Conservation (phyloP, 1,140 invertebrate species). For the Antheraea pernyi region DNA sequence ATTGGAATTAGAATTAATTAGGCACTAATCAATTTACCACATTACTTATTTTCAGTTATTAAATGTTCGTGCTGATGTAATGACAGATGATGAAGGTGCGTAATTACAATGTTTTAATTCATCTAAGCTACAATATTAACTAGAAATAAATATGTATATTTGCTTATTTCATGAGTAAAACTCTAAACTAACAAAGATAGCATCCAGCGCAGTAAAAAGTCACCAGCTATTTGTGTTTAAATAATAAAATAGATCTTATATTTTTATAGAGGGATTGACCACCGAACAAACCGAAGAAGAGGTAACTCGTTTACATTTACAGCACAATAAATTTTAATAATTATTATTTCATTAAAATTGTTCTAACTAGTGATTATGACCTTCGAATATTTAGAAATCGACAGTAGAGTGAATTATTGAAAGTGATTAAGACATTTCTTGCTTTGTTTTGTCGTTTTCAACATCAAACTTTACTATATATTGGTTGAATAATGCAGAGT, state of each 20-base stretch:
- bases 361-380: too few relatives aligned
- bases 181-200: too few relatives aligned
- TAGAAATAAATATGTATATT: too few relatives aligned
- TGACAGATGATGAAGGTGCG: conserved; percentile 34
- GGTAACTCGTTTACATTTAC: conserved; percentile 22
- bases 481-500: neutral
- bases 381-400: too few relatives aligned
- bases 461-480: too few relatives aligned
- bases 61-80: conserved; percentile 18
- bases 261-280: conserved; percentile 33
- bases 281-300: conserved; percentile 52
- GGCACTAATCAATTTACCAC: too few relatives aligned
- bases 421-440: too few relatives aligned
- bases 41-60: conserved; percentile 22
- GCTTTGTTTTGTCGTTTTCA: too few relatives aligned
- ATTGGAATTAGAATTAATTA: neutral
- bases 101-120: neutral
- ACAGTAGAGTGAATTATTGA: too few relatives aligned
- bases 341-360: neutral
- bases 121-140: neutral
- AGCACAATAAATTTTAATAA: conserved; percentile 1
- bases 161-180: too few relatives aligned
- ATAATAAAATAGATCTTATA: conserved; percentile 4
- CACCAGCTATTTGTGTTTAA: neutral
- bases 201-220: too few relatives aligned